Conservation (phyloP, 1,140 invertebrate genomes). For the Mercenaria mercenaria region DNA sequence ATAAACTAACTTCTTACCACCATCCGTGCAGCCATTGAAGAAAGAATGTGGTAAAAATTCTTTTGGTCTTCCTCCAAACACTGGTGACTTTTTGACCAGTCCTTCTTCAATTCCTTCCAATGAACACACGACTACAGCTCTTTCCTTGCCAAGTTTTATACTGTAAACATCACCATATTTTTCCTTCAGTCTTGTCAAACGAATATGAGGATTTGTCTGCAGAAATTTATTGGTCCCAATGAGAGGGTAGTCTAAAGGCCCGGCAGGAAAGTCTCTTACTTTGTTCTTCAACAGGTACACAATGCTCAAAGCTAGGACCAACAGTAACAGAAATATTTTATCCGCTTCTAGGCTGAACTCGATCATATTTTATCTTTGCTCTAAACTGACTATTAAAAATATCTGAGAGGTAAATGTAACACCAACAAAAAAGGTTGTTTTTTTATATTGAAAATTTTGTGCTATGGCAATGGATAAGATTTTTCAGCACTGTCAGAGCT, state of each 20-base stretch:
- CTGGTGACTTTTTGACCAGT: constrained; percentile 64
- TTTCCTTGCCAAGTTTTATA: constrained; percentile 71
- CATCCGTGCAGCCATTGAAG: constrained; percentile 69
- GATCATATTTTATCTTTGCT: too few relatives aligned
- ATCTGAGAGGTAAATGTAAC: too few relatives aligned
- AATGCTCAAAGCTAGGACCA: constrained; percentile 61
- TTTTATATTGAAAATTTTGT: too few relatives aligned
- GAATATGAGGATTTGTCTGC: constrained; percentile 70
- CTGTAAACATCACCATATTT: constrained; percentile 80
- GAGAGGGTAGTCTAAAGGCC: constrained; percentile 73
- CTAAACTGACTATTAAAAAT: too few relatives aligned
- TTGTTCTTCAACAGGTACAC: constrained; percentile 64
- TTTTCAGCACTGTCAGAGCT: too few relatives aligned
- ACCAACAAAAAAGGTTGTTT: too few relatives aligned
- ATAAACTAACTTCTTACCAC: too few relatives aligned
- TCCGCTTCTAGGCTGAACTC: neutral
- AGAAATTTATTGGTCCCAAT: constrained; percentile 74
- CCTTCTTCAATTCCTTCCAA: constrained; percentile 76
- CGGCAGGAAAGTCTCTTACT: constrained; percentile 70
- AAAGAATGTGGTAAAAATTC: constrained; percentile 62
- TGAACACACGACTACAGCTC: constrained; percentile 76
- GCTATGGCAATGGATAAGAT: too few relatives aligned
- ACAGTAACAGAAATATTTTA: constrained; percentile 51
- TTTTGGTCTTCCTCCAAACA: constrained; percentile 72
- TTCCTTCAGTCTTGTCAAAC: constrained; percentile 74